Conservation (phyloP, 2,113 vertebrate species). For the Carettochelys insculpta region DNA sequence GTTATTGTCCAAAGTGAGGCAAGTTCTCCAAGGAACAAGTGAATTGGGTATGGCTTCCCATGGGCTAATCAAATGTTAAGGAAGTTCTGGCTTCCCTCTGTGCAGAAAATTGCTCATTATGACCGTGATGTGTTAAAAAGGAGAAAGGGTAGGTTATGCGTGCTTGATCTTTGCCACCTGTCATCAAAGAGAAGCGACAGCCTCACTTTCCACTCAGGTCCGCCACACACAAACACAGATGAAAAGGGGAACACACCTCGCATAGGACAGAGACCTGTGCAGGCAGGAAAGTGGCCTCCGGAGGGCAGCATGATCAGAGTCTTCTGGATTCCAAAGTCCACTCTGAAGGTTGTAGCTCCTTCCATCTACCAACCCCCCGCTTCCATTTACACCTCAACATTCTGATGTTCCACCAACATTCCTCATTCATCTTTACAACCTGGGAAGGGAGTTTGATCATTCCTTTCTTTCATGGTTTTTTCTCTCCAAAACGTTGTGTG, state of each 20-base stretch:
- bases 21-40: fast-evolving
- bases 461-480: background rate
- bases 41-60: background rate
- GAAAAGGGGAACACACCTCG: background rate
- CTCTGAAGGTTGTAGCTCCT: fast-evolving
- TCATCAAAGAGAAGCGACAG: background rate
- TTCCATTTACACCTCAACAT: background rate
- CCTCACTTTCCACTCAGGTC: fast-evolving
- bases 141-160: background rate
- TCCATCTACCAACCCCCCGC: background rate
- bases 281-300: too few species aligned
- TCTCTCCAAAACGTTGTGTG: background rate
- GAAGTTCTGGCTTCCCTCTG: background rate
- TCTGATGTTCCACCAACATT: fast-evolving
- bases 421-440: background rate
- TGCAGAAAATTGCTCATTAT: background rate
- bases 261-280: background rate
- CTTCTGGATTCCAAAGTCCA: background rate
- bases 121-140: too few species aligned
- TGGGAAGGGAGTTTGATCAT: background rate
- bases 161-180: background rate
- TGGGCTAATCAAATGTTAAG: background rate
- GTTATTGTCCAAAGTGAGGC: too few species aligned
- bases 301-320: background rate
- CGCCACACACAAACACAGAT: background rate